These are phyloP conservation scores for Perdix hodgsoniae DNA, from an alignment of 2,797 vertebrate species.

Conservation along the genomic window DNA sequence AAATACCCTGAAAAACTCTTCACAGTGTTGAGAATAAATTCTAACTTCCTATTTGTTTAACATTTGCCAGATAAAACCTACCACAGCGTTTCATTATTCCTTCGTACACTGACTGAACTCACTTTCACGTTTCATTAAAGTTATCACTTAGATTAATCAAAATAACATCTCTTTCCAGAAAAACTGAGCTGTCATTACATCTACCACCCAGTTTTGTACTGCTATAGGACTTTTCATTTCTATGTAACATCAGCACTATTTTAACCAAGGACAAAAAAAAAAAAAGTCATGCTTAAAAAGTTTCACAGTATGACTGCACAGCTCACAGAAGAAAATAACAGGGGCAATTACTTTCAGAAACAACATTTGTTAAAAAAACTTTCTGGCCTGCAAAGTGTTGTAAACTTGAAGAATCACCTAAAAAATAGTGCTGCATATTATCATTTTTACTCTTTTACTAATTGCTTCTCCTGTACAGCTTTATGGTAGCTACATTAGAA, in stretches of 20 bases:
- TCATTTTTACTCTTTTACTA: not conserved
- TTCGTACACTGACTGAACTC: not conserved
- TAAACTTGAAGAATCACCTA: not conserved
- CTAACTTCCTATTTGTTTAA: not conserved
- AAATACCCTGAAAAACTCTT: not conserved
- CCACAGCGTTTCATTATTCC: not conserved
- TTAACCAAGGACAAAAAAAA: not conserved
- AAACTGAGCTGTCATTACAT: not conserved
- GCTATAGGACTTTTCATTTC: not conserved
- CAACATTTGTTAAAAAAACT: not conserved
- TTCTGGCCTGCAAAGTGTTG: not conserved
- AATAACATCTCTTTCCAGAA: not conserved
- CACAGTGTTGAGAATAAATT: not conserved
- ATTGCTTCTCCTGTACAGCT: not conserved
- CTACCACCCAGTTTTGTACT: not conserved
- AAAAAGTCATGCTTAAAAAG: not conserved
- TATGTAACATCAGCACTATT: not conserved
- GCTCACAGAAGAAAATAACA: not conserved
- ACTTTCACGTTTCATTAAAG: not conserved
- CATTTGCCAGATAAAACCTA: not conserved
- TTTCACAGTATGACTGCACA: not conserved
- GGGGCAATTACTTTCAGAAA: not conserved
- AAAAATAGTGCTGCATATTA: not conserved
- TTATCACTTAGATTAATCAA: not conserved
- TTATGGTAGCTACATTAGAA: not conserved